phyloP scores from a whole-genome alignment of 2,113 vertebrate genomes.

The Dasyornis broadbenti region DNA sequence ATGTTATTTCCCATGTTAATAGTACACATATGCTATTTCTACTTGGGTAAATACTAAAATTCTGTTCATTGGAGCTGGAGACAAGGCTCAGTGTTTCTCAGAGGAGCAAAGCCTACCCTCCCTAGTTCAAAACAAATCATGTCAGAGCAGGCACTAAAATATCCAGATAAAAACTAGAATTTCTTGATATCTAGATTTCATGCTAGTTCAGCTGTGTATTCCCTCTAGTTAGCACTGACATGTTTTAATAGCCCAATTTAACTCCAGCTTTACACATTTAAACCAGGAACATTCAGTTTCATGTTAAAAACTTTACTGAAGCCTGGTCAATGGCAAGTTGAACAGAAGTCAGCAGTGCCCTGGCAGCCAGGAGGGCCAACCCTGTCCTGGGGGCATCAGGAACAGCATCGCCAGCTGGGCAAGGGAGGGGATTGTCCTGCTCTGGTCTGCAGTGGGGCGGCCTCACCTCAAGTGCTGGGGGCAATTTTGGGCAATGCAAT shows the following conservation, averaged over 20 bases:
- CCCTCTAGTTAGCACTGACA: not conserved
- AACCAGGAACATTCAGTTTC: not conserved
- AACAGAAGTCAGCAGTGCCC: not conserved
- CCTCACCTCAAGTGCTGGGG: not conserved
- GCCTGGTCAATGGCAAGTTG: accelerated
- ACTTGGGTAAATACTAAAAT: not conserved
- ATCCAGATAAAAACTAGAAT: not conserved
- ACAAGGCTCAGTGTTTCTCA: not conserved
- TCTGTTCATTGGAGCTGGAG: not conserved
- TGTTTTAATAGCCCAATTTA: not conserved
- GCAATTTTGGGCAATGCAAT: accelerated
- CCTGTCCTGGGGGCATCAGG: accelerated
- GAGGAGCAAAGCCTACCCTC: accelerated
- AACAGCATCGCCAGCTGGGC: accelerated
- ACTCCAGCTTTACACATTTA: not conserved
- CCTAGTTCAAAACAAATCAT: not conserved
- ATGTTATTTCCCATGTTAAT: not conserved
- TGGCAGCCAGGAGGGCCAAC: not conserved
- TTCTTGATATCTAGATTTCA: not conserved
- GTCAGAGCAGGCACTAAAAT: not conserved
- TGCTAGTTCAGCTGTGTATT: not conserved
- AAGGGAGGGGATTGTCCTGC: not conserved
- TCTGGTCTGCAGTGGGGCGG: accelerated
- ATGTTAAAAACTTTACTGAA: not conserved
- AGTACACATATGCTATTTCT: not conserved